Percentiles rank a stretch among this genome's conserved stretches.
Conservation (phyloP, 2,797 vertebrate species). For the Sebastes matsubarae region DNA sequence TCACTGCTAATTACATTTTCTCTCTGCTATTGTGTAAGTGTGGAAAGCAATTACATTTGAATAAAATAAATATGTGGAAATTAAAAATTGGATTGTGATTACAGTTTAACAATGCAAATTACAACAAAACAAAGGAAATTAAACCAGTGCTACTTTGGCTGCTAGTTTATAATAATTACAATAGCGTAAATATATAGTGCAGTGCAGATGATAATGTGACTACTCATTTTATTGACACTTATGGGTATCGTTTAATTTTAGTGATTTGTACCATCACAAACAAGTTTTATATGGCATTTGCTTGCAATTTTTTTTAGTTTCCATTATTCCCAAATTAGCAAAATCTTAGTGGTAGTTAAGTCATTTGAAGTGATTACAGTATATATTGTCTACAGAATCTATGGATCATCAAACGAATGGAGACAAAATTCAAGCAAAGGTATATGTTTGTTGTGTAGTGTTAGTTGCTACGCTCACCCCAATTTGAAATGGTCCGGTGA, state of each 20-base stretch:
- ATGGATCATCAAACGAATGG: not conserved
- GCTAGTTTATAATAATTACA: not conserved
- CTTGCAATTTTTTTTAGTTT: not conserved
- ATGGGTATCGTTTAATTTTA: not conserved
- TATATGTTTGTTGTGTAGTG: not conserved
- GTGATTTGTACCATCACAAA: not conserved
- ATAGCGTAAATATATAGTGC: not conserved
- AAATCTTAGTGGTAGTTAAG: not conserved
- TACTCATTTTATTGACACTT: not conserved
- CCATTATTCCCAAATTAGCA: not conserved
- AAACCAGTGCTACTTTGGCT: not conserved
- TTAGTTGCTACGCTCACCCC: constrained; percentile 86
- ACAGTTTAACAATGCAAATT: not conserved
- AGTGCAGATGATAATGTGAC: not conserved
- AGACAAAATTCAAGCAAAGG: not conserved
- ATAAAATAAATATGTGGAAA: not conserved
- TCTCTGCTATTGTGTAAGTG: not conserved
- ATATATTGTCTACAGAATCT: not conserved
- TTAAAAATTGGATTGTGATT: not conserved
- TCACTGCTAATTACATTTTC: not conserved
- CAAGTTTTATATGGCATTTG: not conserved
- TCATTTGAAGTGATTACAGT: not conserved
- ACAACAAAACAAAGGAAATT: not conserved
- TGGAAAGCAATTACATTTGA: not conserved
- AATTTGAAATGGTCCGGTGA: constrained; percentile 91